These are phyloP conservation scores for Silurus lanzhouensis DNA, from an alignment of 2,797 vertebrate genomes.

Conservation along the genomic window DNA sequence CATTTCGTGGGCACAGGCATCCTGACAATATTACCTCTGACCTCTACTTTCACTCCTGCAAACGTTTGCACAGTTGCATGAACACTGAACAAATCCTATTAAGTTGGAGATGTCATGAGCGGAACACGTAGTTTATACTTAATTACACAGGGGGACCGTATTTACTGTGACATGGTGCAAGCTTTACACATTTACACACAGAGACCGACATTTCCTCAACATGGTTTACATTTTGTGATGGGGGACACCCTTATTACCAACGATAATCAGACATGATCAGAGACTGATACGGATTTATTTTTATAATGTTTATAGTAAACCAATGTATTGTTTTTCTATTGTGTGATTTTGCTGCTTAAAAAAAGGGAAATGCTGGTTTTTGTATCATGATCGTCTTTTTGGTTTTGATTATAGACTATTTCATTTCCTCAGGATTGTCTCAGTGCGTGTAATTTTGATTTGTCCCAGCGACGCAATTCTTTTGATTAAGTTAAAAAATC, in stretches of 20 bases:
- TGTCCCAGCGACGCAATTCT: too few relatives aligned
- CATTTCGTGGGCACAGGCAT: slow-evolving; percentile 75
- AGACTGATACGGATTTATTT: neutral
- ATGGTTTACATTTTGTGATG: neutral
- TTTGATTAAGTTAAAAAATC: too few relatives aligned
- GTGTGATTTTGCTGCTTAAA: neutral
- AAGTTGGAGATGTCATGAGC: too few relatives aligned
- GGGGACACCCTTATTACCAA: too few relatives aligned
- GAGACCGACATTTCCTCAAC: neutral
- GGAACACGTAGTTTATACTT: neutral
- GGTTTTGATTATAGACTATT: neutral
- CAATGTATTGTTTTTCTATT: neutral
- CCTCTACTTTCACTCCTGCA: neutral
- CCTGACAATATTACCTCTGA: slow-evolving; percentile 57
- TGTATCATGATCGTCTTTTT: neutral
- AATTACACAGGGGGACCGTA: neutral
- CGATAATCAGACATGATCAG: neutral
- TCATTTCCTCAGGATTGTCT: neutral
- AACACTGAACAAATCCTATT: neutral
- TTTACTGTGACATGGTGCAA: neutral
- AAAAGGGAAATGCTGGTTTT: neutral
- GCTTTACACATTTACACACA: neutral
- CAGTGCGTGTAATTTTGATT: neutral
- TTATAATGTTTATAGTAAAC: neutral
- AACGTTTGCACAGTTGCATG: neutral